Evolutionary conservation across 2,797 vertebrate species (phyloP).

Genomic region (Micromesistius poutassou): DNA sequence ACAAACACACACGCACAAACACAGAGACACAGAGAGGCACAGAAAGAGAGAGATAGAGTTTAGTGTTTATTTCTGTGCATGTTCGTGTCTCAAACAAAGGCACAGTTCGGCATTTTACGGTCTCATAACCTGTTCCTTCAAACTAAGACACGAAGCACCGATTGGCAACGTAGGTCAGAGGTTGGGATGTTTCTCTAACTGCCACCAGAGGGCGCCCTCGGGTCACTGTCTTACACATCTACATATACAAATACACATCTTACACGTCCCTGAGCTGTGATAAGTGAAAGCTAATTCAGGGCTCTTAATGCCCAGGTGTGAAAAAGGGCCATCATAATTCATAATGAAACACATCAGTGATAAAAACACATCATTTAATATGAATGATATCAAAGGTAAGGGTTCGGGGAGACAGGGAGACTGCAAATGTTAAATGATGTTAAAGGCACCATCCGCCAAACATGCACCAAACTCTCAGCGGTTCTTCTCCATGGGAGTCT

Average conservation of each 20-base stretch:
- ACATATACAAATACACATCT: too few relatives aligned
- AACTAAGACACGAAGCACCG: too few relatives aligned
- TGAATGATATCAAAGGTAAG: too few relatives aligned
- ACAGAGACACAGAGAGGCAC: too few relatives aligned
- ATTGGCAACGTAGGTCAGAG: neutral
- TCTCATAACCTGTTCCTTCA: slow-evolving; percentile 17
- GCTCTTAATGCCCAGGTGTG: neutral
- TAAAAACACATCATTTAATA: too few relatives aligned
- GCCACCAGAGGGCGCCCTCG: slow-evolving; percentile 31
- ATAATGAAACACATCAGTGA: too few relatives aligned
- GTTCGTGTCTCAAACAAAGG: slow-evolving; percentile 70
- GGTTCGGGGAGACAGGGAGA: too few relatives aligned
- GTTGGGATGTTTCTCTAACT: neutral
- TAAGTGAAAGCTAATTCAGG: too few relatives aligned
- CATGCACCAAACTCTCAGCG: neutral
- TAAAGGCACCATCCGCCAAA: neutral
- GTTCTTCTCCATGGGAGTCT: too few relatives aligned
- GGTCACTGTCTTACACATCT: neutral
- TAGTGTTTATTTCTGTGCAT: slow-evolving; percentile 1
- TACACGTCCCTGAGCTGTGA: neutral
- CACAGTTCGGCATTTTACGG: slow-evolving; percentile 63
- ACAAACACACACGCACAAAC: too few relatives aligned
- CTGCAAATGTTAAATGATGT: too few relatives aligned
- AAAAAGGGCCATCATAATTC: neutral
- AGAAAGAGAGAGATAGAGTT: too few relatives aligned